phyloP scores from a whole-genome alignment of 92 coral and sea anemone species.

The Galaxea fascicularis region DNA sequence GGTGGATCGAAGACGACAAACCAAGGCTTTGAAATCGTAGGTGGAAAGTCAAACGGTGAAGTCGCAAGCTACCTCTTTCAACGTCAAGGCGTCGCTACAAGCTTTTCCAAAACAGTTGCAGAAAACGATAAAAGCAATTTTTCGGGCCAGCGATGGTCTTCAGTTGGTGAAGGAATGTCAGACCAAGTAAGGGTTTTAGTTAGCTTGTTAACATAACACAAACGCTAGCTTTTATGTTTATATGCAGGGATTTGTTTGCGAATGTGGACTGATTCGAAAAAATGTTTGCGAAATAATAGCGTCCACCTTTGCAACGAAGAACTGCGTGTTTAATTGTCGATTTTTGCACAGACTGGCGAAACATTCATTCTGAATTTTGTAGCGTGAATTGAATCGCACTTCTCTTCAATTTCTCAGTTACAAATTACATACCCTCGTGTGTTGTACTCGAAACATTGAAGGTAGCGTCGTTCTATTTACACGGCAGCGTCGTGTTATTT shows the following conservation, averaged over 20 bases:
- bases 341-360: not conserved
- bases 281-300: not conserved
- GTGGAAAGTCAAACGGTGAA: constrained; percentile 97
- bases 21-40: constrained; percentile 93
- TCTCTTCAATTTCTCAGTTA: not conserved
- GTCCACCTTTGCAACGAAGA: constrained; percentile 12
- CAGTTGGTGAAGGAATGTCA: constrained; percentile 85
- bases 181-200: constrained; percentile 71
- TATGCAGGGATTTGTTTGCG: constrained; percentile 29
- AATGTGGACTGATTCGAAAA: not conserved
- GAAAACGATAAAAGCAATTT: constrained; percentile 94
- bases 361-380: not conserved
- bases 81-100: constrained; percentile 99
- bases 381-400: not conserved
- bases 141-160: constrained; percentile 96
- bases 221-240: not conserved
- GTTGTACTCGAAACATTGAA: constrained; percentile 22
- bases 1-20: constrained; percentile 78
- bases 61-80: constrained; percentile 99
- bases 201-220: not conserved
- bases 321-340: not conserved
- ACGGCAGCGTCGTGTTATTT: constrained; percentile 8
- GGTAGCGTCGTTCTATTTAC: constrained; percentile 13
- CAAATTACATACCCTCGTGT: constrained; percentile 29
- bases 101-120: constrained; percentile 97